Evolutionary conservation across 37 sponge, comb jelly and placozoan species (phyloP).

Genomic region (Hormiphora californensis): DNA sequence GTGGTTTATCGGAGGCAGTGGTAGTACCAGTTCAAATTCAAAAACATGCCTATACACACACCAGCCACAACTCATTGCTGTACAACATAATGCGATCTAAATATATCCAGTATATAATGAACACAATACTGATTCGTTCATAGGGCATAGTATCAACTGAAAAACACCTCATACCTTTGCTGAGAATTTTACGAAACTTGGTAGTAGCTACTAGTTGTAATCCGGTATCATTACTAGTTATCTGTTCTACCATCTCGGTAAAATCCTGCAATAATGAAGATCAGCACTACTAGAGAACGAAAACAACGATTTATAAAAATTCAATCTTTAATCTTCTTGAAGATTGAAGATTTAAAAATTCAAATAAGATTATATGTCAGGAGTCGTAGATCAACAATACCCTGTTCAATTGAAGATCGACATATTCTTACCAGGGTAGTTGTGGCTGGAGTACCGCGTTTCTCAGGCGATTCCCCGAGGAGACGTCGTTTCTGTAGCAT

Average conservation of each 20-base stretch:
- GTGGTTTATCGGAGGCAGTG: too few species aligned
- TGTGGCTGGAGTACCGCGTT: neutral
- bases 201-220: conserved; percentile 23
- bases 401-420: neutral
- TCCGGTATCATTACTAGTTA: conserved; percentile 2
- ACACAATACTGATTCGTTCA: neutral
- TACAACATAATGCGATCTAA: neutral
- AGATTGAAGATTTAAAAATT: neutral
- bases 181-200: conserved; percentile 27
- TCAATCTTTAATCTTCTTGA: neutral
- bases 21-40: neutral
- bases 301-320: neutral
- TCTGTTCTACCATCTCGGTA: conserved; percentile 19
- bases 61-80: too few species aligned
- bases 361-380: neutral
- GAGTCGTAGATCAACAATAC: neutral
- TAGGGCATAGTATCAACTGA: neutral
- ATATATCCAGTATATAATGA: neutral
- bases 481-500: conserved; percentile 27
- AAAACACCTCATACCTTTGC: neutral
- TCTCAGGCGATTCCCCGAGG: neutral
- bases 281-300: neutral
- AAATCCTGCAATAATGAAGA: conserved; percentile 5
- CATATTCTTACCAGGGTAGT: neutral
- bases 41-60: neutral